Evolutionary conservation across 64 coral and sea anemone genomes (phyloP).

Genomic region (Acropora yongei): DNA sequence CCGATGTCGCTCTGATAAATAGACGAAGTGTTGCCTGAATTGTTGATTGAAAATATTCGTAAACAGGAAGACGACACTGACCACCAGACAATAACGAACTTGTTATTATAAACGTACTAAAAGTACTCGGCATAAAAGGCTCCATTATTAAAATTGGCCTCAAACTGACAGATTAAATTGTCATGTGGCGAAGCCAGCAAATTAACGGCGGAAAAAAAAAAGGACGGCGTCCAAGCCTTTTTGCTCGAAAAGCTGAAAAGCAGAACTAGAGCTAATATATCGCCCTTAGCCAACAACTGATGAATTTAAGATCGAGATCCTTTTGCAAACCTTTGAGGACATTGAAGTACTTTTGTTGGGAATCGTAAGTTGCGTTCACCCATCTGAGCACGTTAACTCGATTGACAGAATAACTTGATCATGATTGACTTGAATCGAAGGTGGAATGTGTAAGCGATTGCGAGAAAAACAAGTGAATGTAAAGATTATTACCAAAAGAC

Average conservation of each 20-base stretch:
- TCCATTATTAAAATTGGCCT: not conserved
- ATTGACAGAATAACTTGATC: too few relatives aligned
- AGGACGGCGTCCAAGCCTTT: conserved; percentile 27
- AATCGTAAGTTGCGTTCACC: too few relatives aligned
- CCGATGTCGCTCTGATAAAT: not conserved
- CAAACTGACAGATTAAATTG: too few relatives aligned
- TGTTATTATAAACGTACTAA: not conserved
- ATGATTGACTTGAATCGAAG: too few relatives aligned
- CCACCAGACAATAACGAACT: not conserved
- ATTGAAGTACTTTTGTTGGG: not conserved
- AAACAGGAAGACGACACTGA: not conserved
- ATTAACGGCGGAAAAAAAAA: not conserved
- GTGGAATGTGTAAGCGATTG: too few relatives aligned
- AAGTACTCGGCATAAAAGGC: not conserved
- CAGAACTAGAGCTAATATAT: too few relatives aligned
- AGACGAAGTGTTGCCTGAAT: conserved; percentile 6
- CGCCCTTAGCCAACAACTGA: not conserved
- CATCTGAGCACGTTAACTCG: too few relatives aligned
- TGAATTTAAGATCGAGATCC: not conserved
- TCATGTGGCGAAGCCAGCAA: not conserved
- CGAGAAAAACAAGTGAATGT: too few relatives aligned
- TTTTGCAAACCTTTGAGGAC: not conserved
- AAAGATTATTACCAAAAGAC: too few relatives aligned
- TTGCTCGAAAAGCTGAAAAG: not conserved
- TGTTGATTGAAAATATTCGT: not conserved